phyloP scores from a whole-genome alignment of 2,888 invertebrate species.

The Drosophila hamatofila region DNA sequence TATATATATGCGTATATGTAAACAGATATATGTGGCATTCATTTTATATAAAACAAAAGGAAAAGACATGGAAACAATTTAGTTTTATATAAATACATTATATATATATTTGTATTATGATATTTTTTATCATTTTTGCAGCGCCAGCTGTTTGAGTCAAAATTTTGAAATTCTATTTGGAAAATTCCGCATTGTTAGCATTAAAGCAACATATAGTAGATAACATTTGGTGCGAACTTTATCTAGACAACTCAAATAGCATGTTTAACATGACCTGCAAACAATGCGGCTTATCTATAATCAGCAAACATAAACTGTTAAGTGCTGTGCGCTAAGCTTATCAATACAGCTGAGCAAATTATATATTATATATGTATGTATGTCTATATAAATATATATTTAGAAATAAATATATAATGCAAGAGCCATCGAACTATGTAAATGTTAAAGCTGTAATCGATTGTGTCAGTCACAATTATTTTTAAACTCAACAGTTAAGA shows the following conservation, averaged over 20 bases:
- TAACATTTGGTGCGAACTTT: slow-evolving; percentile 24
- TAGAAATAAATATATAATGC: background rate
- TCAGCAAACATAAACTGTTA: slow-evolving; percentile 42
- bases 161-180: slow-evolving; percentile 11
- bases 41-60: slow-evolving; percentile 34
- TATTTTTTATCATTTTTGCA: slow-evolving; percentile 13
- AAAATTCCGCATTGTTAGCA: slow-evolving; percentile 19
- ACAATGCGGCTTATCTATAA: slow-evolving; percentile 56
- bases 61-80: slow-evolving; percentile 14
- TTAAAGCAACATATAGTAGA: background rate
- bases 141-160: slow-evolving; percentile 19
- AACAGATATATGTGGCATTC: slow-evolving; percentile 18
- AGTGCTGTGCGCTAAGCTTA: slow-evolving; percentile 48
- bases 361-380: background rate
- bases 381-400: background rate
- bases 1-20: slow-evolving; percentile 10
- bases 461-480: slow-evolving; percentile 20
- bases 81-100: background rate
- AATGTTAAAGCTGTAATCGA: slow-evolving; percentile 8
- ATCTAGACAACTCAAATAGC: slow-evolving; percentile 36
- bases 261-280: slow-evolving; percentile 41
- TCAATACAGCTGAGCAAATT: slow-evolving; percentile 32
- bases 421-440: slow-evolving; percentile 9
- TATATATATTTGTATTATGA: background rate
- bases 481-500: background rate